These are phyloP conservation scores for Galaxea fascicularis DNA, from an alignment of 92 coral and sea anemone genomes.

Conservation along the genomic window DNA sequence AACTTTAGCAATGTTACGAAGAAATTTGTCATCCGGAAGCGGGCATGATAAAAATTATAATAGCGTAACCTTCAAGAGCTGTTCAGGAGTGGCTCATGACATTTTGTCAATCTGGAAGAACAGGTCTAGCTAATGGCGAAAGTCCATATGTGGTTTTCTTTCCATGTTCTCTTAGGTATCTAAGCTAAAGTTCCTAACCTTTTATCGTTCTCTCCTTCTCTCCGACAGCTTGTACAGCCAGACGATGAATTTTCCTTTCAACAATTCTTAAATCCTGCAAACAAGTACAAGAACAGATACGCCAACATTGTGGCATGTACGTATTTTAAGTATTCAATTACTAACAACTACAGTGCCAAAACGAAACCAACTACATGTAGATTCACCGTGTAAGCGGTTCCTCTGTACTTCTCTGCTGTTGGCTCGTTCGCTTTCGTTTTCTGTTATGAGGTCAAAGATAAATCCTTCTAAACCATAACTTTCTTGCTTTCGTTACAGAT, in stretches of 20 bases:
- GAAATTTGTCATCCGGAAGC: too few species aligned
- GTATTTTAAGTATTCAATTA: conserved; percentile 10
- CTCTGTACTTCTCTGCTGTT: neutral
- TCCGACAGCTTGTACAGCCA: conserved; percentile 88
- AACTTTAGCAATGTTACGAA: too few species aligned
- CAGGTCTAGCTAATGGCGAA: too few species aligned
- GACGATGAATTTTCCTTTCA: conserved; percentile 86
- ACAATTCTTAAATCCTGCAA: conserved; percentile 85
- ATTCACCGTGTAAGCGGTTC: too few species aligned
- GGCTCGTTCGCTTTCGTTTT: neutral
- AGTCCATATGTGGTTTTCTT: neutral
- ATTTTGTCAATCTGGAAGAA: too few species aligned
- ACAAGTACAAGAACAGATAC: conserved; percentile 97
- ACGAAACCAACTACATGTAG: too few species aligned
- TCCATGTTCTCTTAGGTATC: neutral
- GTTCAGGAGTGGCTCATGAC: too few species aligned
- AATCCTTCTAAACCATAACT: neutral
- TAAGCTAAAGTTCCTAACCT: neutral
- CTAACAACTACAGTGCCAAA: neutral
- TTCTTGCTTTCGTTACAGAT: conserved; percentile 49
- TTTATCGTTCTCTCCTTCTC: neutral
- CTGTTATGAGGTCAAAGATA: neutral
- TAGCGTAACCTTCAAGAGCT: too few species aligned
- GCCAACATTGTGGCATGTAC: conserved; percentile 96
- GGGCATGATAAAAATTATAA: too few species aligned